phyloP scores from a whole-genome alignment of 2,113 vertebrate species.

The Trochalopteron elliotii region DNA sequence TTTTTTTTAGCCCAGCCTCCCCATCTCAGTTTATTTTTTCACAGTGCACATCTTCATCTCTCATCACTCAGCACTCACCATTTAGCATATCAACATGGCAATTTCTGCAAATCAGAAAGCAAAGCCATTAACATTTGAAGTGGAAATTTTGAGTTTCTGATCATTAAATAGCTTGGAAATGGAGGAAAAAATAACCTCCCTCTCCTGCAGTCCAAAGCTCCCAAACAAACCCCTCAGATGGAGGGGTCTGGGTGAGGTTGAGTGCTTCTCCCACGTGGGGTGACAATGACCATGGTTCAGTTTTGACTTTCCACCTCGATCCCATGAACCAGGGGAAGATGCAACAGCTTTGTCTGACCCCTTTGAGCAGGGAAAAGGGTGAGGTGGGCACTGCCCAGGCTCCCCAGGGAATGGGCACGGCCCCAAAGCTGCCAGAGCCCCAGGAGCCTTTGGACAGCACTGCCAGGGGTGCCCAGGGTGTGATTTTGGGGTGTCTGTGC shows the following conservation, averaged over 20 bases:
- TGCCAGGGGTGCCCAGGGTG: background rate
- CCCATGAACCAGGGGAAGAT: rapidly evolving
- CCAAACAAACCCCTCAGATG: background rate
- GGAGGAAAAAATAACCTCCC: background rate
- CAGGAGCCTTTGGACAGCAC: rapidly evolving
- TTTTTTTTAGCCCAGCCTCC: background rate
- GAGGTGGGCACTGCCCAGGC: background rate
- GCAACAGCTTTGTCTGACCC: rapidly evolving
- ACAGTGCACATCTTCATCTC: background rate
- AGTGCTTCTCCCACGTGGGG: rapidly evolving
- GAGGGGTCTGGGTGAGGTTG: background rate
- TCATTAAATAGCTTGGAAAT: background rate
- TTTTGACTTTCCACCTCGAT: rapidly evolving
- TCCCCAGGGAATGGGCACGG: background rate
- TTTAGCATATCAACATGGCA: background rate
- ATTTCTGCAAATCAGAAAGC: conserved; percentile 12
- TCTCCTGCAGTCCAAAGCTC: background rate
- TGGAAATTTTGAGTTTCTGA: background rate
- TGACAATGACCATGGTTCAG: rapidly evolving
- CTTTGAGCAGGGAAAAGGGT: background rate
- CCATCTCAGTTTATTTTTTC: background rate
- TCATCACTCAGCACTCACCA: background rate
- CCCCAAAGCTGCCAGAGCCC: background rate
- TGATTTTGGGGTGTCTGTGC: background rate
- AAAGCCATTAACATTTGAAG: conserved; percentile 17